Conservation (phyloP, 2,113 vertebrate species). For the Catharus minimus region DNA sequence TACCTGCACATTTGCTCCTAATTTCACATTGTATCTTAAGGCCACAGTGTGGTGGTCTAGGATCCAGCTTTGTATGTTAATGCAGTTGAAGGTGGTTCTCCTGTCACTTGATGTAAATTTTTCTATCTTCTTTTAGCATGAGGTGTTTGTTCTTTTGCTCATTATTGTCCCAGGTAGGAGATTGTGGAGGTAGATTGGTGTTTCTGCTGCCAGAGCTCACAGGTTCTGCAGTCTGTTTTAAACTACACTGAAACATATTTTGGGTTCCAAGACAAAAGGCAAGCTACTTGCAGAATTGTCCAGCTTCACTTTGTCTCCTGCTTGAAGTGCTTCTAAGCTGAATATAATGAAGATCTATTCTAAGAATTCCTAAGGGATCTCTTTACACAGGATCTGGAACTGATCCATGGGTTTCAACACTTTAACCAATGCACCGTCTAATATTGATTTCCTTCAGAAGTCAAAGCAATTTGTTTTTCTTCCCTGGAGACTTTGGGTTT, state of each 20-base stretch:
- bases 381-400: constrained; percentile 34
- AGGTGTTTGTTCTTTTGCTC: not conserved
- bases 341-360: constrained; percentile 38
- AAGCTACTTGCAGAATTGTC: not conserved
- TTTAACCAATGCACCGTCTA: constrained; percentile 23
- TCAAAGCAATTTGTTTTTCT: constrained; percentile 44
- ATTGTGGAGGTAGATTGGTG: not conserved
- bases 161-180: not conserved
- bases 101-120: not conserved
- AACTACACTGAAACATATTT: not conserved
- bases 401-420: constrained; percentile 29
- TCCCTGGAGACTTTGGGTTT: constrained; percentile 22
- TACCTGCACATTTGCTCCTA: not conserved
- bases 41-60: not conserved
- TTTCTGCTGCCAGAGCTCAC: not conserved
- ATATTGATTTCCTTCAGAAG: constrained; percentile 47
- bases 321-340: constrained; percentile 19
- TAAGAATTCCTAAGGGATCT: constrained; percentile 38
- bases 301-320: constrained; percentile 3
- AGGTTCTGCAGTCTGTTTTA: not conserved
- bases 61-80: not conserved
- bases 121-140: not conserved
- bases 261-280: constrained; percentile 1
- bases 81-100: not conserved
- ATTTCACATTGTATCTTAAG: not conserved